phyloP scores from a whole-genome alignment of 2,113 vertebrate genomes.

The Gasterosteus aculeatus region DNA sequence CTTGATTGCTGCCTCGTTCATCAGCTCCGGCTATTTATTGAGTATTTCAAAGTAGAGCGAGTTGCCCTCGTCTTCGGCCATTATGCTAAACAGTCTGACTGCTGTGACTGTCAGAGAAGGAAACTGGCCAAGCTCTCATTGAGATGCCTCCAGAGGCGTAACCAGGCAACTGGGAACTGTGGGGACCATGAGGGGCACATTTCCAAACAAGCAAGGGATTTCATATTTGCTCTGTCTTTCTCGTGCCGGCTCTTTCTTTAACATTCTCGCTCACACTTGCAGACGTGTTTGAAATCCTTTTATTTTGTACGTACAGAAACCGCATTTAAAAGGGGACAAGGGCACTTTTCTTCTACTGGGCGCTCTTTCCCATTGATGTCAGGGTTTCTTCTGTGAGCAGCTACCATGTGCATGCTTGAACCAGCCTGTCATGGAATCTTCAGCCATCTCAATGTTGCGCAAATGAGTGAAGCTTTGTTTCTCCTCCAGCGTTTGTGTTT shows the following conservation, averaged over 20 bases:
- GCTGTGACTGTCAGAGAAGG: constrained; percentile 63
- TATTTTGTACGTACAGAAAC: constrained; percentile 60
- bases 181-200: constrained; percentile 65
- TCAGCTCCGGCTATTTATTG: constrained; percentile 53
- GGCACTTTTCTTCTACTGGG: constrained; percentile 40
- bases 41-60: constrained; percentile 52
- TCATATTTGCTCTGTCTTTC: constrained; percentile 57
- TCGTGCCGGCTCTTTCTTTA: constrained; percentile 50
- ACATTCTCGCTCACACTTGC: constrained; percentile 31
- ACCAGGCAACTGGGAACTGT: constrained; percentile 75
- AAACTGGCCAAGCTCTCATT: constrained; percentile 60
- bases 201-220: constrained; percentile 52
- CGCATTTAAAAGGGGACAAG: constrained; percentile 61
- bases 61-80: constrained; percentile 67
- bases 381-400: constrained; percentile 42
- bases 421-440: constrained; percentile 48
- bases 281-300: constrained; percentile 49
- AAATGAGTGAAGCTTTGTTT: constrained; percentile 38
- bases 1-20: constrained; percentile 43
- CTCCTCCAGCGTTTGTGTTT: neutral
- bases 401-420: constrained; percentile 58
- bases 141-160: constrained; percentile 74
- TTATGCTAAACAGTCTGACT: constrained; percentile 70
- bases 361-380: constrained; percentile 61
- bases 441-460: constrained; percentile 32